These are phyloP conservation scores for Seriola dumerili DNA, from an alignment of 2,113 vertebrate genomes.

Conservation along the genomic window DNA sequence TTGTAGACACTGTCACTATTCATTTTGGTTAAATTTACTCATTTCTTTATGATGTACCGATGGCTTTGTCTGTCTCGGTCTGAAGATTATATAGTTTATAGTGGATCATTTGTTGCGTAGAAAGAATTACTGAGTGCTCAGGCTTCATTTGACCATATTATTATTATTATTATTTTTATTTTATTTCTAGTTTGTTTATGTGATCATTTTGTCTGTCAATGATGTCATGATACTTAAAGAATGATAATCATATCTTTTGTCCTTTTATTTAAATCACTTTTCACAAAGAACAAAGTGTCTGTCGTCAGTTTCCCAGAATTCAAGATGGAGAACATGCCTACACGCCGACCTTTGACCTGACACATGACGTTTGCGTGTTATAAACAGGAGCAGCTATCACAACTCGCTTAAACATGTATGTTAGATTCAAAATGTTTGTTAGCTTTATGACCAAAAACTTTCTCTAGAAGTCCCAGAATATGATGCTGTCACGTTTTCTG, in stretches of 20 bases:
- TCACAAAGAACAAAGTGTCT: slow-evolving; percentile 17
- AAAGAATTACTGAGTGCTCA: background rate
- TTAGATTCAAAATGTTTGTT: too few species aligned
- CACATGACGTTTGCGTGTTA: too few species aligned
- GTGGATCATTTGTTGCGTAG: background rate
- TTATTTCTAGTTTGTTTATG: background rate
- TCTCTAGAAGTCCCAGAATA: too few species aligned
- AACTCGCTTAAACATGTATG: too few species aligned
- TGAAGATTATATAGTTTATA: background rate
- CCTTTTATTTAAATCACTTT: background rate
- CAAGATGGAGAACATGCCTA: slow-evolving; percentile 21
- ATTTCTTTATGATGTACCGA: background rate
- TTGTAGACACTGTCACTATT: too few species aligned
- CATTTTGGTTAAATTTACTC: background rate
- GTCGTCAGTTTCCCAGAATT: slow-evolving; percentile 79
- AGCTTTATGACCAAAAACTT: too few species aligned
- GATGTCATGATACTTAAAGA: background rate
- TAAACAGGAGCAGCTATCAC: too few species aligned
- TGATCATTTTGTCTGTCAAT: background rate
- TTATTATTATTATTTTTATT: background rate
- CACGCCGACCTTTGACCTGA: too few species aligned
- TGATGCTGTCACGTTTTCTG: too few species aligned
- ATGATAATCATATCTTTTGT: background rate
- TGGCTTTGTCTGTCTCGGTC: background rate
- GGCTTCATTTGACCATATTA: background rate